Evolutionary conservation across 2,113 vertebrate genomes (phyloP).

Genomic region (Microtus ochrogaster): DNA sequence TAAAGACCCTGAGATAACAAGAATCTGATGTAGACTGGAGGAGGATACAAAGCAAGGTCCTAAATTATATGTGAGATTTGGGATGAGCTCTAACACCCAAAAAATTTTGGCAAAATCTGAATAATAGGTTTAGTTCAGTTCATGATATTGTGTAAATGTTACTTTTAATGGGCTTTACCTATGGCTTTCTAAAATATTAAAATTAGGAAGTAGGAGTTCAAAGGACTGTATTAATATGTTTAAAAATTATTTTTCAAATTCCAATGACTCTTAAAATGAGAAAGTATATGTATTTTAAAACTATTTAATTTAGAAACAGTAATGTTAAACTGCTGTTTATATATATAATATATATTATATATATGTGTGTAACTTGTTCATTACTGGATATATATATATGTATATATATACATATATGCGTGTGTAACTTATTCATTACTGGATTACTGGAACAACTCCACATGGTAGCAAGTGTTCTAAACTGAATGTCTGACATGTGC

Average conservation of each 20-base stretch:
- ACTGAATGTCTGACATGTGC: neutral
- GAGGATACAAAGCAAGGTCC: neutral
- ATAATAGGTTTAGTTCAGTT: neutral
- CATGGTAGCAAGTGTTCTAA: neutral
- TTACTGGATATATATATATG: neutral
- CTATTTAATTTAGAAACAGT: neutral
- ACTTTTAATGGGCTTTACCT: neutral
- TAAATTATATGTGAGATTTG: neutral
- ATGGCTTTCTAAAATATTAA: conserved; percentile 21
- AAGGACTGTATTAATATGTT: neutral
- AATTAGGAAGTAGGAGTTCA: neutral
- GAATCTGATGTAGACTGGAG: neutral
- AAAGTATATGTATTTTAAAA: neutral
- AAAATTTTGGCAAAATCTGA: neutral
- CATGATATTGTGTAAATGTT: neutral
- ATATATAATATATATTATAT: neutral
- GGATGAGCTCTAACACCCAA: neutral
- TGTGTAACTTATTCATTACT: neutral
- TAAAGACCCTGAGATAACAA: neutral
- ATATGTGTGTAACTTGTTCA: no score
- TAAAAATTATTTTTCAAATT: conserved; percentile 47
- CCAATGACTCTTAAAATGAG: conserved; percentile 37
- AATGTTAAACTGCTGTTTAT: neutral
- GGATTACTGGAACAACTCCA: neutral
- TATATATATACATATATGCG: neutral